Evolutionary conservation across 2,797 vertebrate genomes (phyloP).

Genomic region (Xenopus petersii): DNA sequence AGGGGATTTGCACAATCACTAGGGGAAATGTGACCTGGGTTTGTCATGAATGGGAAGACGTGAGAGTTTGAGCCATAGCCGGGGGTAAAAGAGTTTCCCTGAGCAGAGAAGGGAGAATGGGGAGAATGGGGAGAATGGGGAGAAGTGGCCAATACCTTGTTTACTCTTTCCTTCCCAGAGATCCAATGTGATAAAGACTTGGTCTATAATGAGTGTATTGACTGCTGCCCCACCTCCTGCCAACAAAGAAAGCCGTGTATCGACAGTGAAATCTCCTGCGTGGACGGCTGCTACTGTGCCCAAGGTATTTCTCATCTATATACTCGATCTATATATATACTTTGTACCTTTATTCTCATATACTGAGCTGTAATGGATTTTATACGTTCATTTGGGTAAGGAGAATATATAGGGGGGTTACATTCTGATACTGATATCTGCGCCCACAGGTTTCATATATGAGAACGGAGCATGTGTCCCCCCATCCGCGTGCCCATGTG

Average conservation of each 20-base stretch:
- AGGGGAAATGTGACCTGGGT: too few species aligned
- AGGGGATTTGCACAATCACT: too few species aligned
- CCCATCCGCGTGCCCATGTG: slow-evolving; percentile 86
- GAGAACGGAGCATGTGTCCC: slow-evolving; percentile 80
- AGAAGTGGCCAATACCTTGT: too few species aligned
- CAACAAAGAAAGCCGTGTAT: slow-evolving; percentile 76
- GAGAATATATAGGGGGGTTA: not conserved
- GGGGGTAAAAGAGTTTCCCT: too few species aligned
- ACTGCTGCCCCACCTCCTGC: slow-evolving; percentile 88
- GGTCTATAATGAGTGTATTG: slow-evolving; percentile 83
- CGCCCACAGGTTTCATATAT: slow-evolving; percentile 78
- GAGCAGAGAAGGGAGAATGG: too few species aligned
- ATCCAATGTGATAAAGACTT: slow-evolving; percentile 69
- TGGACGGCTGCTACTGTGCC: slow-evolving; percentile 94
- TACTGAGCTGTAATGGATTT: too few species aligned
- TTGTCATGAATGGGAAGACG: too few species aligned
- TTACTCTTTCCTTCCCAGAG: slow-evolving; percentile 51
- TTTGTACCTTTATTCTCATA: too few species aligned
- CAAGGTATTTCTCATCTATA: slow-evolving; percentile 65
- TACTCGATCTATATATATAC: too few species aligned
- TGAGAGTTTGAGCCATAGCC: too few species aligned
- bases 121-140: too few species aligned
- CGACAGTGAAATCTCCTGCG: slow-evolving; percentile 86
- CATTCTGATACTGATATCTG: slow-evolving; percentile 2
- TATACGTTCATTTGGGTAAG: too few species aligned